Evolutionary conservation across 2,888 invertebrate species (phyloP).

Genomic region (Pyrochroa serraticornis): DNA sequence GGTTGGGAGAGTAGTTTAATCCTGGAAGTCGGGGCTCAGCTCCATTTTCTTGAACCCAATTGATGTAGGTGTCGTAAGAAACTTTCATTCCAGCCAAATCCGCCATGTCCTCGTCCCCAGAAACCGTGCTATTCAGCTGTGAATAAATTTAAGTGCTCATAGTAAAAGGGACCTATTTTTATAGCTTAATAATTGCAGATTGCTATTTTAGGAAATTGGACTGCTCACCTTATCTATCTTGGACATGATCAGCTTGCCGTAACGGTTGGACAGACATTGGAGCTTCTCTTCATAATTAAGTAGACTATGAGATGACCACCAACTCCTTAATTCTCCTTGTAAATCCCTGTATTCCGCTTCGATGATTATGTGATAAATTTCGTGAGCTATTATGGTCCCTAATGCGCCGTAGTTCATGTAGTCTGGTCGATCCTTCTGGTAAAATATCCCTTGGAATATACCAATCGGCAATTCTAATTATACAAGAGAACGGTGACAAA

Average conservation of each 20-base stretch:
- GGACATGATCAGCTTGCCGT: conserved; percentile 83
- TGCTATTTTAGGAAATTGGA: conserved; percentile 1
- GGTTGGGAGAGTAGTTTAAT: conserved; percentile 68
- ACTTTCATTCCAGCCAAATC: conserved; percentile 91
- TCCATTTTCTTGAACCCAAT: conserved; percentile 70
- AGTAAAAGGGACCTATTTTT: not conserved
- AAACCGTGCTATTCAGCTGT: conserved; percentile 38
- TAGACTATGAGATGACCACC: conserved; percentile 87
- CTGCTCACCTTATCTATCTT: conserved; percentile 60
- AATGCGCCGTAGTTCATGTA: conserved; percentile 55
- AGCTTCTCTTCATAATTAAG: conserved; percentile 80
- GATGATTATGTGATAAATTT: conserved; percentile 53
- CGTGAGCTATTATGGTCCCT: conserved; percentile 51
- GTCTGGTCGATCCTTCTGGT: conserved; percentile 49
- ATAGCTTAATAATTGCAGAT: too few relatives aligned
- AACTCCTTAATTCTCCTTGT: conserved; percentile 84
- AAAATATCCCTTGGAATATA: conserved; percentile 51
- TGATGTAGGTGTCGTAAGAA: conserved; percentile 81
- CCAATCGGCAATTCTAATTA: conserved; percentile 51
- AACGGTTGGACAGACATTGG: conserved; percentile 88
- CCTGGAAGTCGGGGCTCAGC: conserved; percentile 69
- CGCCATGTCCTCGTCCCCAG: conserved; percentile 78
- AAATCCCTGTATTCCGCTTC: conserved; percentile 83
- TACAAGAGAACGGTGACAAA: conserved; percentile 9
- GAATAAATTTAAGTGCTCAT: conserved; percentile 17